Conservation (phyloP, 2,888 invertebrate genomes). For the Pandemis heparana region DNA sequence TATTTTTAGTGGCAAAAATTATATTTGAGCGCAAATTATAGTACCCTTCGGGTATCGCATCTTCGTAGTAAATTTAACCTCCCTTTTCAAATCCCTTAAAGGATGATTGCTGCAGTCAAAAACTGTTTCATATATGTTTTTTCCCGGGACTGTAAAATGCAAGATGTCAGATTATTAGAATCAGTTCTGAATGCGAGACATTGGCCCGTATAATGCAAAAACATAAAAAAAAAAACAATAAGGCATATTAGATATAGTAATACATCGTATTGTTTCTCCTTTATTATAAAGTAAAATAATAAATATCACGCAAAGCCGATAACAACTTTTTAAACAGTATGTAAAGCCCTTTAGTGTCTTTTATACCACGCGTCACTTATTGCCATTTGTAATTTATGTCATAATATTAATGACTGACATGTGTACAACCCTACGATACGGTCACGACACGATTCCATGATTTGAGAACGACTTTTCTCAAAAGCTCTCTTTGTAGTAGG, state of each 20-base stretch:
- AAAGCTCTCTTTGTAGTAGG: background rate
- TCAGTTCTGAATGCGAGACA: too few relatives aligned
- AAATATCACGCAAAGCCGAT: background rate
- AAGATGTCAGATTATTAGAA: too few relatives aligned
- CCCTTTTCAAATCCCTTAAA: too few relatives aligned
- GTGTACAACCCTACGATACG: conserved; percentile 44
- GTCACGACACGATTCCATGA: conserved; percentile 46
- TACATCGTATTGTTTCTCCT: too few relatives aligned
- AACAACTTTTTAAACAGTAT: conserved; percentile 53
- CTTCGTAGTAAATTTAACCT: too few relatives aligned
- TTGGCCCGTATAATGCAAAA: background rate
- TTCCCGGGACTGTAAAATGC: too few relatives aligned
- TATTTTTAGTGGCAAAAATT: too few relatives aligned
- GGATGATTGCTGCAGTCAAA: too few relatives aligned
- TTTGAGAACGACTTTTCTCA: background rate
- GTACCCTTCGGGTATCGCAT: too few relatives aligned
- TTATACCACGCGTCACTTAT: conserved; percentile 52
- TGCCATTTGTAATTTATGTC: conserved; percentile 64
- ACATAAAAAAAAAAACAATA: background rate
- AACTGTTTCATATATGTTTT: too few relatives aligned
- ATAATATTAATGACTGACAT: conserved; percentile 51
- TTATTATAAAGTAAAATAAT: background rate
- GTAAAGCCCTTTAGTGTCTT: conserved; percentile 59
- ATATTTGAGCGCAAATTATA: too few relatives aligned
- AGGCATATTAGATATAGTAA: too few relatives aligned